Conservation (phyloP, 2,797 vertebrate species). For the Sitta carolinensis region DNA sequence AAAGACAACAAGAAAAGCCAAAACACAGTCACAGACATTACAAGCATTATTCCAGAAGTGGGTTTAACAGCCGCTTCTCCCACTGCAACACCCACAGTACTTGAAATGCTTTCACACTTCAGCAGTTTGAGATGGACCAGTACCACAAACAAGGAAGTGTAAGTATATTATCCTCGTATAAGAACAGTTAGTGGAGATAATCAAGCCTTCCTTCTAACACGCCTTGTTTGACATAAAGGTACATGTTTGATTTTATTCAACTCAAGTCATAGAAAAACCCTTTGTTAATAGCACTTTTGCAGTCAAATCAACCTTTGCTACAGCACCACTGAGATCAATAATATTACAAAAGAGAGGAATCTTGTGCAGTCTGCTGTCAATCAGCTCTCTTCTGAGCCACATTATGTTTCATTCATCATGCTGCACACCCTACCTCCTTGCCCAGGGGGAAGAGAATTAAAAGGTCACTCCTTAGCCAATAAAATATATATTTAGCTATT, state of each 20-base stretch:
- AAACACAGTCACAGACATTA: not conserved
- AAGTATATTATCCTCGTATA: not conserved
- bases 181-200: not conserved
- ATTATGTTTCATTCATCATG: slow-evolving; percentile 11
- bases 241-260: not conserved
- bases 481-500: slow-evolving; percentile 46
- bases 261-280: not conserved
- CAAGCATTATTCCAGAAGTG: not conserved
- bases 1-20: not conserved
- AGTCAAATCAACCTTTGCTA: not conserved
- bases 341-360: not conserved
- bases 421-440: not conserved
- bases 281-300: not conserved
- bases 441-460: slow-evolving; percentile 48
- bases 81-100: not conserved
- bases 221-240: not conserved
- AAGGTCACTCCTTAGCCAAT: slow-evolving; percentile 57
- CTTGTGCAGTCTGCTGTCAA: not conserved
- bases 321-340: not conserved
- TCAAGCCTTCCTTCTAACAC: not conserved
- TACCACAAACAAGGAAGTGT: not conserved
- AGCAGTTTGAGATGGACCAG: not conserved
- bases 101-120: not conserved
- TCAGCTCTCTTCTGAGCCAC: slow-evolving; percentile 25
- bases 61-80: not conserved